Evolutionary conservation across 2,888 invertebrate species (phyloP), one percentile per base, ranked within the genome.

Genomic region (Drosophila tanythrix): DNA sequence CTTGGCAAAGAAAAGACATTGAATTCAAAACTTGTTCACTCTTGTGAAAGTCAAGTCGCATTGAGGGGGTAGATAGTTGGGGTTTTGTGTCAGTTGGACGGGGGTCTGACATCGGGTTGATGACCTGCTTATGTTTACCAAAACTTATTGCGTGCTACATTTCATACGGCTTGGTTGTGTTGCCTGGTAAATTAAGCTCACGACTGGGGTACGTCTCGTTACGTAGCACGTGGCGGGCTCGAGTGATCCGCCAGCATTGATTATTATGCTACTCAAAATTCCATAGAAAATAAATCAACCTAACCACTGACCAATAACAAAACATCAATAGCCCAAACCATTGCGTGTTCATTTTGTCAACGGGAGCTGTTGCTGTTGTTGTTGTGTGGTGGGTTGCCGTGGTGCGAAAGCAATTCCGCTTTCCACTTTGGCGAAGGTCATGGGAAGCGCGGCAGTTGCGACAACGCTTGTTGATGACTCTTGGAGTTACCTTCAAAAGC

Each of bases 401-500:
- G 77, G 76, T 64, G 56, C 52, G 64, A 53, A 70, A 75, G 68
- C 78, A 78, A 78, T 78, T 78, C 81, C 63, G 73, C 66, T 77
- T 83, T 77, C 86, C 86, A 80, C 83, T 83, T 74, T 75, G 71
- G 55, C 74, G 88, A 86, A 90, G 91, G 90, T 88, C 90, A 89
- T 91, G 91, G 84, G 91, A 91, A 91, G 76, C 78, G 70, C 55
- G 67, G 75, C 91, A 91, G 79, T 84, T 91, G 90, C 71, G 67
- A 31, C 52, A 57, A 27, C 38, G 29, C 38, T 35, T 36, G 25
- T 55, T 25, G 38, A 38, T 77, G 71, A 67, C 66, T 71, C 76
- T 68, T 68, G 55, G 57, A 68, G 77, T 75, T 83, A 70, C 68
- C 64, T 33, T 38, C 66, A 31, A 43, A 6, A 56, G 64, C 65